Evolutionary conservation across 1,140 invertebrate genomes (phyloP).

Genomic region (Sycophaga agraensis): DNA sequence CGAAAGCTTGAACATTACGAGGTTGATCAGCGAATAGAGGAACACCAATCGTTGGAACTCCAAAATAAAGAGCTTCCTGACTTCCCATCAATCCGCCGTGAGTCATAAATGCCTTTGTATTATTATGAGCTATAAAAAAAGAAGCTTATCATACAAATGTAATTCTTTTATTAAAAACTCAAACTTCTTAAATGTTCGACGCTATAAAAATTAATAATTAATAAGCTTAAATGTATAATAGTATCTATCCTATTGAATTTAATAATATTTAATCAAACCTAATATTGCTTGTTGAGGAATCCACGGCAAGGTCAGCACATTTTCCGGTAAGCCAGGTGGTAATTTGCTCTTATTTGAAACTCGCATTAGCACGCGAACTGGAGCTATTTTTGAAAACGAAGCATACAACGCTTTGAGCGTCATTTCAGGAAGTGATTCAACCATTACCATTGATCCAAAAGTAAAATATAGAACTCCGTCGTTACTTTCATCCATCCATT

Average conservation of each 20-base stretch:
- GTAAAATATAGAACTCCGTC: slow-evolving; percentile 71
- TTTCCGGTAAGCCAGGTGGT: slow-evolving; percentile 51
- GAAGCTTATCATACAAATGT: neutral
- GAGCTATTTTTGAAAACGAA: slow-evolving; percentile 36
- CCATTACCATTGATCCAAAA: slow-evolving; percentile 67
- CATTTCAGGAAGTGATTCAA: slow-evolving; percentile 61
- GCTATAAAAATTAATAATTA: no score
- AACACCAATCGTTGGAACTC: slow-evolving; percentile 41
- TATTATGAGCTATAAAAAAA: slow-evolving; percentile 33
- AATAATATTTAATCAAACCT: no score
- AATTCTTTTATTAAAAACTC: no score
- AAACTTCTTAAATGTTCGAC: no score
- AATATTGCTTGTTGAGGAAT: slow-evolving; percentile 66
- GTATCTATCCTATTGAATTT: no score
- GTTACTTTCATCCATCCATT: slow-evolving; percentile 65
- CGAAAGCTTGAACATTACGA: slow-evolving; percentile 29
- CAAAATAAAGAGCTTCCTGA: slow-evolving; percentile 47
- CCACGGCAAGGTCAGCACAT: slow-evolving; percentile 64
- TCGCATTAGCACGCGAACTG: slow-evolving; percentile 36
- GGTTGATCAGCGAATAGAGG: slow-evolving; percentile 55
- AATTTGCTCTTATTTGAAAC: slow-evolving; percentile 35
- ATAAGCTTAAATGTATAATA: no score
- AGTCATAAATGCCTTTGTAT: slow-evolving; percentile 48
- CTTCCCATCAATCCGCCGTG: slow-evolving; percentile 56
- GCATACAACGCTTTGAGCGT: slow-evolving; percentile 22